Evolutionary conservation across 2,113 vertebrate genomes (phyloP).

Genomic region (Microtus pennsylvanicus): DNA sequence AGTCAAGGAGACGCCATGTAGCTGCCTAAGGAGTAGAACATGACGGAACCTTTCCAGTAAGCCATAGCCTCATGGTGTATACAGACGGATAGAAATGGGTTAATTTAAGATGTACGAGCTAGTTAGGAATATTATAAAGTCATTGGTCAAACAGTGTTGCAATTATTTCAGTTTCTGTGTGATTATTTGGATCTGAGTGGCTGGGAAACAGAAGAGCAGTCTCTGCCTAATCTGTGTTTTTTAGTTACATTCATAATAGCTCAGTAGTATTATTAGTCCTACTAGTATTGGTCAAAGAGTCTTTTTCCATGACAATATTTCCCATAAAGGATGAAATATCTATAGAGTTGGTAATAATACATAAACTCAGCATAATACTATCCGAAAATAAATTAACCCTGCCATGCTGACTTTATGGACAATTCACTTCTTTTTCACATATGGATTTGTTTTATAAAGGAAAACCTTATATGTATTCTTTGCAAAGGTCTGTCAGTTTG

Average conservation of each 20-base stretch:
- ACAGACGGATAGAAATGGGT: too few species aligned
- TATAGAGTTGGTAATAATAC: background rate
- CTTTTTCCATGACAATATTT: background rate
- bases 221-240: background rate
- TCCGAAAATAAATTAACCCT: background rate
- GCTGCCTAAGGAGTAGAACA: too few species aligned
- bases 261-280: background rate
- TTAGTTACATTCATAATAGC: background rate
- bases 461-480: background rate
- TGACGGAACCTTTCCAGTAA: too few species aligned
- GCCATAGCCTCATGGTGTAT: too few species aligned
- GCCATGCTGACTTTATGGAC: background rate
- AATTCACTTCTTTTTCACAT: constrained; percentile 20
- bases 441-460: background rate
- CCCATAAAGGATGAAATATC: background rate
- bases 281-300: background rate
- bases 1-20: too few species aligned
- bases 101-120: too few species aligned
- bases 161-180: too few species aligned
- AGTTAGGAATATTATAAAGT: too few species aligned
- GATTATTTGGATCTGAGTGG: too few species aligned
- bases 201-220: too few species aligned
- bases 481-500: constrained; percentile 14
- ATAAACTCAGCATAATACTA: background rate
- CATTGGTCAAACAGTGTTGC: too few species aligned